Base-by-base conservation (phyloP, 1,140 invertebrate genomes). In the Gryon sp. region DNA sequence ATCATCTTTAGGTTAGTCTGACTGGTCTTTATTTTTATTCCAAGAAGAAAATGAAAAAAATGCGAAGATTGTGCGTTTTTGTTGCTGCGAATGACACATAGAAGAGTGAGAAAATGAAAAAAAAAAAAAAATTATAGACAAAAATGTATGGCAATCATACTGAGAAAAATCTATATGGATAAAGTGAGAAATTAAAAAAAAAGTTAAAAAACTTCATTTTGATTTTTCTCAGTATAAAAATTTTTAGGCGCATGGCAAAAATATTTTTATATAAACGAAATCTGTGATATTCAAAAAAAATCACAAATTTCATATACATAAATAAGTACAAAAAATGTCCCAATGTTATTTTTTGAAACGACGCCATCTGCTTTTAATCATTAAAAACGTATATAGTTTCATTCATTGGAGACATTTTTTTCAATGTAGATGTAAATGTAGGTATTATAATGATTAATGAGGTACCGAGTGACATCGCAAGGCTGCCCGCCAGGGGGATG, bases 401-500 rank as follows among this genome's bases (percentile, higher is more conserved):
- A n/a, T n/a, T n/a, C n/a, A 11, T 15, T 43, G 14, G 24, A 32
- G 32, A 38, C 65, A 68, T 28, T 50, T 57, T 40, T 59, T 50
- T 45, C 7, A 5, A 30, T 24, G 38, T 46, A 60, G 1, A 34
- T 60, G 43, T 60, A 57, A 72, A 65, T 73, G 59, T 74, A 65
- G 34, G 52, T 50, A 60, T 60, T 12, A 77, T 40, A 66, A 72
- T 63, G 66, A 60, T 46, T 60, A 55, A 65, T 78, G 68, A 66
- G 78, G 79, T 89, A 91, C 90, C 90, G 89, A 81, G 90, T 91
- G 63, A 87, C 88, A 81, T 92, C 91, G 85, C 91, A 91, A 70
- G 84, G 86, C 80, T 90, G 90, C 77, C 89, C 88, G 70, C 82
- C 86, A 60, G 90, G 87, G 73, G 89, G 83, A 48, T 90, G 84